Percentiles rank a stretch among this genome's conserved stretches.
These are phyloP conservation scores for Volucella inanis DNA, from an alignment of 2,888 invertebrate species.

Conservation along the genomic window DNA sequence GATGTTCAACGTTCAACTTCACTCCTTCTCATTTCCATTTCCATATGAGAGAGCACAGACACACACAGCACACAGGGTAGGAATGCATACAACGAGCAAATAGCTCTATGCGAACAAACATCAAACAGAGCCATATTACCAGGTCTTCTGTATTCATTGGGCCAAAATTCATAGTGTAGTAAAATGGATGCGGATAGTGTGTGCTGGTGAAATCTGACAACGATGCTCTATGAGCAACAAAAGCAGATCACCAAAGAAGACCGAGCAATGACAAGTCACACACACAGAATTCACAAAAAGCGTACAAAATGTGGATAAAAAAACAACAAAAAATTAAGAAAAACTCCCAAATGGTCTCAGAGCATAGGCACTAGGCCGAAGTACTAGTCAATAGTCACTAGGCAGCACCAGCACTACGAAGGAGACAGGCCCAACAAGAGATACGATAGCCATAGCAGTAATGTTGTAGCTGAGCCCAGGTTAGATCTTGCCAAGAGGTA, in stretches of 20 bases:
- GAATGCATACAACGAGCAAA: background rate
- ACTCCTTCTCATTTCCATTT: constrained; percentile 59
- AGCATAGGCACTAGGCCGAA: constrained; percentile 28
- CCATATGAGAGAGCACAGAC: constrained; percentile 53
- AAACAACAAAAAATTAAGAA: constrained; percentile 33
- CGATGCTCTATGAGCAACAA: constrained; percentile 69
- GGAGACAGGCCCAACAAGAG: constrained; percentile 48
- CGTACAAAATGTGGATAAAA: background rate
- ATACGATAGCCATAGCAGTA: constrained; percentile 48
- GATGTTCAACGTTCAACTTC: constrained; percentile 4
- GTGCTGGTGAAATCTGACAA: constrained; percentile 73
- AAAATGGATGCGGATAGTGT: background rate
- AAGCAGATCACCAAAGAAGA: constrained; percentile 73
- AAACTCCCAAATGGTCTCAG: constrained; percentile 72
- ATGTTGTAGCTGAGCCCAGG: constrained; percentile 18
- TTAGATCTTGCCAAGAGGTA: constrained; percentile 57
- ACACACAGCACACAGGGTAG: constrained; percentile 17
- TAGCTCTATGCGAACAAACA: constrained; percentile 34
- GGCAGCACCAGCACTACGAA: background rate
- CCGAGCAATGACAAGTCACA: constrained; percentile 59
- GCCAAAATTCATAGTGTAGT: no score
- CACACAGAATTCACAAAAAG: constrained; percentile 43
- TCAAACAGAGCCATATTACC: constrained; percentile 34
- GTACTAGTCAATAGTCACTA: no score
- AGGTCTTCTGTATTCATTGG: background rate